A percentile compares a stretch with the other conserved stretches of the same genome.
Evolutionary conservation across 2,113 vertebrate species (phyloP).

Genomic region (Apeltes quadracus): DNA sequence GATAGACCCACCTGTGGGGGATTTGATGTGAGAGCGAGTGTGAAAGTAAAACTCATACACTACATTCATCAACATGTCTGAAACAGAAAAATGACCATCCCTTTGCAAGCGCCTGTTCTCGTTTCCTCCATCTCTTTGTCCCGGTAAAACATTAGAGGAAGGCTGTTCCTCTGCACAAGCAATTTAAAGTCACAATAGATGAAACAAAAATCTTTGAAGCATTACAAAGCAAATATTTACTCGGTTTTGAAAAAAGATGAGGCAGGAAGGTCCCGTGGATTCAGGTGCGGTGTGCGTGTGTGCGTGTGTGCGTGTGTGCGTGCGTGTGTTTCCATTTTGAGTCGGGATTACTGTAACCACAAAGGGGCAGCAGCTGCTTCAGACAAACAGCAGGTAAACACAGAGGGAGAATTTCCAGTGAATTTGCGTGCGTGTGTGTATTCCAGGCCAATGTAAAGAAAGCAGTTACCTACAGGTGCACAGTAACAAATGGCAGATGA

Average conservation of each 20-base stretch:
- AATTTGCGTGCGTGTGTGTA: neutral
- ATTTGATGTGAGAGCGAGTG: conserved; percentile 13
- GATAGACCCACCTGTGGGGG: conserved; percentile 20
- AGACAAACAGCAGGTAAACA: conserved; percentile 51
- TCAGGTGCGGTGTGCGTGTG: conserved; percentile 26
- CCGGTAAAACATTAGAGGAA: conserved; percentile 29
- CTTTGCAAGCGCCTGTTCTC: neutral
- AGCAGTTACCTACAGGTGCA: conserved; percentile 40
- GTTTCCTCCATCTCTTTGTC: conserved; percentile 17
- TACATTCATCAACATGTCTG: conserved; percentile 41
- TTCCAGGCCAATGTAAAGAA: conserved; percentile 27
- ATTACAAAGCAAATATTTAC: conserved; percentile 59
- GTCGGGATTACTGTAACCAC: conserved; percentile 49
- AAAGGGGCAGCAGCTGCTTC: conserved; percentile 65
- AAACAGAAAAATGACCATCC: conserved; percentile 19
- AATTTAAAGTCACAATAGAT: conserved; percentile 37
- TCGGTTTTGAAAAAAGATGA: conserved; percentile 32
- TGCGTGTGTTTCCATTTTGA: conserved; percentile 41
- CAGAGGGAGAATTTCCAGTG: conserved; percentile 18
- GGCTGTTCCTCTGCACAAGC: conserved; percentile 2
- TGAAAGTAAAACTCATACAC: conserved; percentile 31
- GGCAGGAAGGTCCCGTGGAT: conserved; percentile 32
- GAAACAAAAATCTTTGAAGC: conserved; percentile 55
- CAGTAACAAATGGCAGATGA: conserved; percentile 23
- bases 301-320: neutral